Base-by-base conservation (phyloP, 2,113 vertebrate species). In the Solenodon paradoxus region DNA sequence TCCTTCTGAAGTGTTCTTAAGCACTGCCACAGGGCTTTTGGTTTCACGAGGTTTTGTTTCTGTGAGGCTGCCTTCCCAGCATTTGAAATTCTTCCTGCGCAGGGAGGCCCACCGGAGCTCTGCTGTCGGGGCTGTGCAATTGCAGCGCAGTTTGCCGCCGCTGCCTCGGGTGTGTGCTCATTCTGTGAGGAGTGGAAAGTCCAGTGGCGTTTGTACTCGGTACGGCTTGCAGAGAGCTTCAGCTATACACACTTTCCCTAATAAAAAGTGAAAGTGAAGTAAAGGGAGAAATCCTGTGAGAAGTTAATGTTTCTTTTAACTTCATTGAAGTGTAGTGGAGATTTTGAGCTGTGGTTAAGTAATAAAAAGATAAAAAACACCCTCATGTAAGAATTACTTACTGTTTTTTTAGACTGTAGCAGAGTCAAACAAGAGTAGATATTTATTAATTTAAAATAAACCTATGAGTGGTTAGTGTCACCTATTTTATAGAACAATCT, bases 1-100 rank as follows among this genome's bases (percentile, higher is more conserved):
- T 94, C 69, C 42, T 79, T 90, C 49, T 66, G 30, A 79, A 93
- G 71, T 77, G 83, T 75, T 80, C 71, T 22, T 88, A 17, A 84
- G 47, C 55, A 79, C 74, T 79, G 35, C 86, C 28, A 2, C 38
- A 79, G 57, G 53, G 59, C 28, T 88, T 57, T 95, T 40, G 35
- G 30, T 77, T 75, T 90, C 53, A 69, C 5, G 35, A 26, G 32
- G 90, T 91, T 79, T 69, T 63, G 53, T 96, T 69, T 80, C 71
- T 20, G 1, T 68, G 81, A 79, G 45, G 10, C 63, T 87, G 26
- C 47, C 35, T 79, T 87, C 64, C 49, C 7, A 8, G 59, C 63
- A 61, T 42, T 87, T 66, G 42, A 49, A 45, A 35, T 53, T 91
- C 35, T 68, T 77, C 49, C 59, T 88, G 77, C 78, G 19, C 49